phyloP scores from a whole-genome alignment of 2,797 vertebrate genomes.

The Poecile montanus region DNA sequence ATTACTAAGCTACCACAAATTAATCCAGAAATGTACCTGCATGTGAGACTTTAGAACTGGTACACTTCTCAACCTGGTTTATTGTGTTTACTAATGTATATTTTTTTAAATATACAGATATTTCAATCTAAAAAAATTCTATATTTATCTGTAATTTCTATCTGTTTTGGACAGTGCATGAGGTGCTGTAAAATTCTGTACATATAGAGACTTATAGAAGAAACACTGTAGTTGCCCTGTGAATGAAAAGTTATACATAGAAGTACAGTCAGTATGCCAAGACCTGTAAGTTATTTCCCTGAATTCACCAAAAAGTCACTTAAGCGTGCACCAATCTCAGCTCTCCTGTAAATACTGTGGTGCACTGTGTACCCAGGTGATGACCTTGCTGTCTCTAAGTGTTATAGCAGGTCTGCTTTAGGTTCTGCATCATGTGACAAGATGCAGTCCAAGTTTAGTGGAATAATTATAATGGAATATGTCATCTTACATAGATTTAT shows the following conservation, averaged over 20 bases:
- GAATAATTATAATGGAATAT: background rate
- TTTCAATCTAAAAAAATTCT: constrained; percentile 56
- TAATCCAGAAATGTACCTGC: constrained; percentile 59
- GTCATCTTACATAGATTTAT: background rate
- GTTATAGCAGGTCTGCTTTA: background rate
- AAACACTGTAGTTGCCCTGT: constrained; percentile 41
- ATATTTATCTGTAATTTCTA: constrained; percentile 71
- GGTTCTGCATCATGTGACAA: background rate
- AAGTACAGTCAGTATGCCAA: background rate
- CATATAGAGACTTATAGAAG: constrained; percentile 41
- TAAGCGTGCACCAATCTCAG: background rate
- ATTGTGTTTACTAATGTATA: constrained; percentile 69
- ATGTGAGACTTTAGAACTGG: constrained; percentile 50
- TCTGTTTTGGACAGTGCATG: constrained; percentile 61
- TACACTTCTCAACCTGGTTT: constrained; percentile 55
- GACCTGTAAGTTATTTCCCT: background rate
- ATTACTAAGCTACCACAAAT: constrained; percentile 33
- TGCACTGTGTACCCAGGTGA: background rate
- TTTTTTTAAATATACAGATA: constrained; percentile 70
- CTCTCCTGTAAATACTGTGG: background rate
- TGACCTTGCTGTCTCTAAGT: background rate
- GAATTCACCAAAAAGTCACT: background rate
- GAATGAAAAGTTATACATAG: constrained; percentile 15
- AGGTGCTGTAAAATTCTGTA: constrained; percentile 61
- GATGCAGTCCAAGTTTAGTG: background rate